Evolutionary conservation across 2,113 vertebrate genomes (phyloP), one percentile per base, ranked within the genome.

Genomic region (Prinia subflava): DNA sequence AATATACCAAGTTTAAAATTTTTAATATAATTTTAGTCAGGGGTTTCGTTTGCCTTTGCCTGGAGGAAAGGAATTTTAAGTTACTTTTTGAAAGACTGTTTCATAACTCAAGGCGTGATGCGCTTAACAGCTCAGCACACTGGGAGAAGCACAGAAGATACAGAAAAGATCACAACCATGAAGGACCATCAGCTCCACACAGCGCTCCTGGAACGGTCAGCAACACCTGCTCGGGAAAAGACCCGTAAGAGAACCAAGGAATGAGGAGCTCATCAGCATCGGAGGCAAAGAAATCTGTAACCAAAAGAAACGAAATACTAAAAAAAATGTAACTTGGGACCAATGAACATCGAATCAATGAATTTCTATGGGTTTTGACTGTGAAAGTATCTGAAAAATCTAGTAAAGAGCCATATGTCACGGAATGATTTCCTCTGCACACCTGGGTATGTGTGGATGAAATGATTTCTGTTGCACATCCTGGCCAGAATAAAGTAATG

Each of bases 241-340:
- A 30, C 19, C 6, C 1, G 1, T 10, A 28, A 15, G 37, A 42
- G 24, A 82, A n/a, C 19, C 15, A 19, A 50, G 55, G 37, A 60
- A 30, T 13, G 19, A 24, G 31, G 9, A 33, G 4, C 11, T 41
- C 24, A 23, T 41, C 7, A 59, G 23, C 65, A 50, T 28, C 3
- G 2, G 24, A 50, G 12, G 15, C 3, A 2, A n/a, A 50, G 24
- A 52, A 70, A 35, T 52, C 46, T 0, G 0, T 42, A 60, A 35
- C 15, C 37, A 70, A 2, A 60, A 35, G 5, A 70, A 52, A 35
- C 8, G 13, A 35, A 44, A 24, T 20, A 52, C 24, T 52, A 60
- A 19, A 16, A 35, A 9, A 20, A 19, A 33, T 23, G 13, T 21
- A 83, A 37, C 25, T 21, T 37, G 16, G 31, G 46, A 44, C 1